Conservation (phyloP, 2,888 invertebrate species). For the Heteromyza rotundicornis region DNA sequence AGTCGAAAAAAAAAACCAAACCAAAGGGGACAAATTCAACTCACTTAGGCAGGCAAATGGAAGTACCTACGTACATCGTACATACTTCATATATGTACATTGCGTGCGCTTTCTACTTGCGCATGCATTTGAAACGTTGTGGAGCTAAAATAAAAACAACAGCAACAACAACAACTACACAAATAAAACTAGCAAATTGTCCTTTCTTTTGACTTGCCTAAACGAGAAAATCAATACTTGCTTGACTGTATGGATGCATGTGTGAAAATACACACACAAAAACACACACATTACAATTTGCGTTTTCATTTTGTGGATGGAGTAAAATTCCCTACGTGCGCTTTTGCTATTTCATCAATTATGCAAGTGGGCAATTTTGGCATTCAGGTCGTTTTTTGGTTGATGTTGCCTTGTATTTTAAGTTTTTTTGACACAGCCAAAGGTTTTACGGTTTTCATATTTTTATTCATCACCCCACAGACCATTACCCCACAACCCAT, state of each 20-base stretch:
- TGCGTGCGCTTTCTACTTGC: background rate
- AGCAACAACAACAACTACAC: background rate
- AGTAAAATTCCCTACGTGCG: conserved; percentile 50
- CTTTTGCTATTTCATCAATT: conserved; percentile 54
- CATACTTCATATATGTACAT: background rate
- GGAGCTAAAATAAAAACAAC: background rate
- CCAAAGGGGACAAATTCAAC: too few relatives aligned
- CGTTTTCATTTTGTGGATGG: too few relatives aligned
- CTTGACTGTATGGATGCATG: background rate
- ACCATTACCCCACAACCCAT: too few relatives aligned
- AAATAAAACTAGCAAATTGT: background rate
- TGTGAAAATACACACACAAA: too few relatives aligned
- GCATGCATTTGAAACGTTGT: background rate
- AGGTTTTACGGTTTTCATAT: too few relatives aligned
- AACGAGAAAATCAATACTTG: conserved; percentile 17
- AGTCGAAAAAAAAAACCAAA: too few relatives aligned
- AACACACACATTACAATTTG: too few relatives aligned
- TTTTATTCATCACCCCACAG: too few relatives aligned
- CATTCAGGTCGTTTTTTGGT: background rate
- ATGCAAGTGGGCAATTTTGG: conserved; percentile 48
- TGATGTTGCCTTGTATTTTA: too few relatives aligned
- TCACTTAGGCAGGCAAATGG: too few relatives aligned
- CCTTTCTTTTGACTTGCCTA: background rate
- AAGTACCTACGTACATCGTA: background rate
- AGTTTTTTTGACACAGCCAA: too few relatives aligned